These are phyloP conservation scores for Choristoneura rosaceana DNA, from an alignment of 2,888 invertebrate species.

Conservation along the genomic window DNA sequence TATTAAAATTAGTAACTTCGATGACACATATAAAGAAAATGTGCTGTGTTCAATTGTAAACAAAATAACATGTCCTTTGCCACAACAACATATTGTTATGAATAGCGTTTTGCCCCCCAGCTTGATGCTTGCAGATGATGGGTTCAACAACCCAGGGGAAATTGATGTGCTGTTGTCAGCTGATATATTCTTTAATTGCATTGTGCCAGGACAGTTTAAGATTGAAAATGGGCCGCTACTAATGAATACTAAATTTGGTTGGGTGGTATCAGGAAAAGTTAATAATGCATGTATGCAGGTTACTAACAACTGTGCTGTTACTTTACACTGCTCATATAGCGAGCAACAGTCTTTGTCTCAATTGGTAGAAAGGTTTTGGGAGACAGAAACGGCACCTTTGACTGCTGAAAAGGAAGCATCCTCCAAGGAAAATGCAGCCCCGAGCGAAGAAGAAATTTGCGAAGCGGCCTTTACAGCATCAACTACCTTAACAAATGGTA, in stretches of 20 bases:
- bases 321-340: not conserved
- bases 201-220: not conserved
- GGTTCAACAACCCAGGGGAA: not conserved
- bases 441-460: not conserved
- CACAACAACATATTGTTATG: not conserved
- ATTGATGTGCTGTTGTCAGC: not conserved
- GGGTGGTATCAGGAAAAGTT: not conserved
- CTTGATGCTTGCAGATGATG: not conserved
- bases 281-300: not conserved
- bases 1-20: not conserved
- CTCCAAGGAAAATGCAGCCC: not conserved
- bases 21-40: not conserved
- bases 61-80: conserved; percentile 1
- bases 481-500: not conserved
- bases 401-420: no score
- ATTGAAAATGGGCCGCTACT: not conserved
- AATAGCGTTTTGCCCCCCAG: not conserved
- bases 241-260: conserved; percentile 5
- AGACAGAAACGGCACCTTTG: not conserved
- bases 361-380: not conserved
- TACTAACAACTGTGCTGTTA: not conserved
- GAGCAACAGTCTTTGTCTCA: not conserved
- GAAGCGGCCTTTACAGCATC: not conserved
- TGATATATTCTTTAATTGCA: not conserved
- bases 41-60: conserved; percentile 7